Base-by-base conservation (phyloP, 2,888 invertebrate genomes). In the Clanis bilineata region DNA sequence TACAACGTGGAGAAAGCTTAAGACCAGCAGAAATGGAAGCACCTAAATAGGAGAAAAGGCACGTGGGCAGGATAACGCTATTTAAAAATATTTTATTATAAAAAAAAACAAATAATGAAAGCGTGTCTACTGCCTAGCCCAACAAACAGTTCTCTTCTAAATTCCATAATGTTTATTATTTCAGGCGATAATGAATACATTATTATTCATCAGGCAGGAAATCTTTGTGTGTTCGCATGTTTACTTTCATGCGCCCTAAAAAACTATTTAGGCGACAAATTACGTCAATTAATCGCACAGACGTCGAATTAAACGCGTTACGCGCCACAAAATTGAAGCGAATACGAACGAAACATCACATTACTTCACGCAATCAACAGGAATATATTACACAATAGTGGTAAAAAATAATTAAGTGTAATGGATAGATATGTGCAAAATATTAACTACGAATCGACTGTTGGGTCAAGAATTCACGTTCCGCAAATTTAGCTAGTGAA, bases 341-440 rank as follows among this genome's bases (percentile, higher is more conserved):
- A 65, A 70, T 68, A 68, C 36, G 43, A 60, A 66, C 64, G 67
- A 66, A 71, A 61, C 65, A 62, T 64, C 68, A 66, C 60, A 65
- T 65, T 71, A 62, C 51, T 69, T 58, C 79, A 79, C 74, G 76
- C 77, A 64, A 71, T 32, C 10, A 51, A 32, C 51, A 51, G 4
- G 32, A 51, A 51, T 51, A 45, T 61, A 62, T 56, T 23, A 57
- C 60, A 67, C 58, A 51, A 51, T 28, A 28, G 28, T 32, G 18
- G 10, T 4, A 15, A 32, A 51, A 47, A 47, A 51, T 12, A 9
- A 51, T 51, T 10, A 32, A 10, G 10, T 32, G 32, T 51, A 7
- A 51, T 51, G 28, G 15, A 18, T 18, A 15, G 32, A 51, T 3
- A 18, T 41, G 41, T 41, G 41, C 41, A 41, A n/a, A n/a, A n/a